These are phyloP conservation scores for Piaya cayana DNA, from an alignment of 2,113 vertebrate genomes.

Conservation along the genomic window DNA sequence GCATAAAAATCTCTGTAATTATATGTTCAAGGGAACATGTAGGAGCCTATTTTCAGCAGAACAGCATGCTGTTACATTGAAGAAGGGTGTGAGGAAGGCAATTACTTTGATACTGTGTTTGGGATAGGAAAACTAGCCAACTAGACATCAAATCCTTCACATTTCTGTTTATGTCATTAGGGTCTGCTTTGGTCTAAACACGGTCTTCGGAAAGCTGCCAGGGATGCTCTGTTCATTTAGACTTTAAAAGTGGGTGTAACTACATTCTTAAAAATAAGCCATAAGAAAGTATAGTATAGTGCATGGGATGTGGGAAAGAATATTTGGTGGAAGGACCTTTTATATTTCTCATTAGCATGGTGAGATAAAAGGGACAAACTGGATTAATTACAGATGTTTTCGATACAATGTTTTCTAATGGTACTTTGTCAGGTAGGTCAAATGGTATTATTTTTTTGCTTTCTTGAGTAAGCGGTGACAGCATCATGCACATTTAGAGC, in stretches of 20 bases:
- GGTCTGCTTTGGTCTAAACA: conserved; percentile 16
- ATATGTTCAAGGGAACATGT: not conserved
- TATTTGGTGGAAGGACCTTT: not conserved
- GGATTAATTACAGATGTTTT: not conserved
- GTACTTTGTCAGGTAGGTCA: not conserved
- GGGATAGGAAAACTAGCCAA: not conserved
- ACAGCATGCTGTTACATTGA: not conserved
- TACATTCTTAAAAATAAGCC: not conserved
- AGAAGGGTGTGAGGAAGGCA: not conserved
- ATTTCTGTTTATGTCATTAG: conserved; percentile 34
- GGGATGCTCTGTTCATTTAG: not conserved
- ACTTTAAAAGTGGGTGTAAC: not conserved
- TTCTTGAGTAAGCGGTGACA: not conserved
- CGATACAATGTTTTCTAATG: not conserved
- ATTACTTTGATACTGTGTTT: conserved; percentile 17
- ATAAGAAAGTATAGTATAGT: not conserved
- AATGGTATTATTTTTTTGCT: not conserved
- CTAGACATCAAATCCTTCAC: not conserved
- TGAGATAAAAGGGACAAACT: not conserved
- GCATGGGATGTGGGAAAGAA: not conserved
- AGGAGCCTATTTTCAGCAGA: conserved; percentile 9
- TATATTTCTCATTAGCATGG: not conserved
- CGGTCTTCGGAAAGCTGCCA: not conserved
- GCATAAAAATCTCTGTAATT: not conserved
- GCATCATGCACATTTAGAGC: not conserved